Evolutionary conservation across 2,113 vertebrate species (phyloP), one percentile per base, ranked within the genome.

Genomic region (Macquaria australasica): DNA sequence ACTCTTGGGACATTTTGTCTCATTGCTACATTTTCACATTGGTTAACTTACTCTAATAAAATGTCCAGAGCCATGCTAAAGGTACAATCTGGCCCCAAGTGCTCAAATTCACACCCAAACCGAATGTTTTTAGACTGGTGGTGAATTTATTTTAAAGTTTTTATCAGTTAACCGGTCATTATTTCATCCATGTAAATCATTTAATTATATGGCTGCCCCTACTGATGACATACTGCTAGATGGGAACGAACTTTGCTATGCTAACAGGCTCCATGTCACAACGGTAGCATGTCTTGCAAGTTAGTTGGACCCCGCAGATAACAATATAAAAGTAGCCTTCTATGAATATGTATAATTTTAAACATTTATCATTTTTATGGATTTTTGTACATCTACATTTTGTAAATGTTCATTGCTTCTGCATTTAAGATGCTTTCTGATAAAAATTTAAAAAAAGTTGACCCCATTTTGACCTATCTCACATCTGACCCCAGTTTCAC

Each of bases 401-500:
- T 55, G 4, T 10, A 34, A 64, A 20, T 51, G 25, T 25, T 39
- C 20, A 4, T 21, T 34, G 2, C 18, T 25, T 56, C 6, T 78
- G 5, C 20, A 68, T 68, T 53, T 41, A 34, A 28, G 0, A 55
- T 66, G 45, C 45, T 31, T 34, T 66, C 8, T 63, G 0, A 56
- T 53, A 12, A 48, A 77, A 31, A 28, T 3, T 34, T 3, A 34
- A 34, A 4, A 81, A 76, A 59, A 18, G 50, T 45, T 87, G 85
- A 91, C 94, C 89, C 86, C 50, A 20, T 62, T 76, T 62, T 92
- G 94, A 95, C 92, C 92, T 59, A 55, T 83, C 69, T 83, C 77
- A 81, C 78, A 87, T 93, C 72, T 94, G 88, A 93, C 91, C 90
- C 82, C 82, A 71, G 88, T 94, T 92, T 93, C 88, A 87, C 85